Evolutionary conservation across 2,888 invertebrate genomes (phyloP).

Genomic region (Drosophila gaucha): DNA sequence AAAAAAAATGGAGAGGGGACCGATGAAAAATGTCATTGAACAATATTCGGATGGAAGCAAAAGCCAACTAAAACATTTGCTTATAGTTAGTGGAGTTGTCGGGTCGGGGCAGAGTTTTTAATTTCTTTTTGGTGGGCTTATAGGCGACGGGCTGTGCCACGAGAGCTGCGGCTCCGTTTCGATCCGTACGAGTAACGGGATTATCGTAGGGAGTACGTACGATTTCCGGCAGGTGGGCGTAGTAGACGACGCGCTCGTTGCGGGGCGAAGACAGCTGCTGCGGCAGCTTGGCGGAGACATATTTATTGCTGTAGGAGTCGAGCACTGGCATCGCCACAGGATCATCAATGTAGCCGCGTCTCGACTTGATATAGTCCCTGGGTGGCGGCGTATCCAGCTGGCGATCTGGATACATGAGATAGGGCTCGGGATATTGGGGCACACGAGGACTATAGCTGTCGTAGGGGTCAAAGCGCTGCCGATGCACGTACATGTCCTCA

Average conservation of each 20-base stretch:
- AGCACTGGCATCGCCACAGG: conserved; percentile 51
- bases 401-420: conserved; percentile 83
- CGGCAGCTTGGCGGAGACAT: conserved; percentile 65
- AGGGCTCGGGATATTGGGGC: conserved; percentile 82
- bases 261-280: conserved; percentile 40
- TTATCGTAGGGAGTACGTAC: conserved; percentile 86
- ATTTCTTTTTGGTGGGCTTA: conserved; percentile 61
- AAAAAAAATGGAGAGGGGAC: too few species aligned
- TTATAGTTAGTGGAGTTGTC: conserved; percentile 60
- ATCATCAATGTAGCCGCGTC: conserved; percentile 78
- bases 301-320: conserved; percentile 59
- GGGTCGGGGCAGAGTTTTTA: conserved; percentile 35
- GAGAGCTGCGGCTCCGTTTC: conserved; percentile 38
- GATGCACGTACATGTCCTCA: conserved; percentile 82
- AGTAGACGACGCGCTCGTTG: conserved; percentile 87
- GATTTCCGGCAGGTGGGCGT: conserved; percentile 89
- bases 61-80: conserved; percentile 25
- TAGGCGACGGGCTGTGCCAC: conserved; percentile 18
- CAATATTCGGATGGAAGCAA: background rate
- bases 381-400: conserved; percentile 83
- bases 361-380: conserved; percentile 73
- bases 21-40: conserved; percentile 9
- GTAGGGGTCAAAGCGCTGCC: conserved; percentile 83
- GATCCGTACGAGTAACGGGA: conserved; percentile 36
- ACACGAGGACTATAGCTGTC: conserved; percentile 84